Evolutionary conservation across 2,888 invertebrate species (phyloP), one percentile per base, ranked within the genome.

Genomic region (Drosophila atroscutellata): DNA sequence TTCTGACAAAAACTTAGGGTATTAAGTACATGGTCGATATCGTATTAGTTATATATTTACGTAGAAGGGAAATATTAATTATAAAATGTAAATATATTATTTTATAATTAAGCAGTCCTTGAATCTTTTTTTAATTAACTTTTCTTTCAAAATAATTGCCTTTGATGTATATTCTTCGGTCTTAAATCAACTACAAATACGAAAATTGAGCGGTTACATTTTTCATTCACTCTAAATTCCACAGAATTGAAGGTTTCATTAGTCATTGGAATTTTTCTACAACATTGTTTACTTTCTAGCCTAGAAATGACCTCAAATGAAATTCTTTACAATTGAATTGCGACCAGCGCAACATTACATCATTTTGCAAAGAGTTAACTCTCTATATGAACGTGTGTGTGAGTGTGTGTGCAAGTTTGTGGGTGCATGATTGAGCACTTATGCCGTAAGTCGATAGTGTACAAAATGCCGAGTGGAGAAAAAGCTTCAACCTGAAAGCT

Each of bases 351-450:
- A 66, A 57, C 32, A 80, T 85, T 85, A 81, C 89, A 85, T 89
- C 66, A 85, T 73, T 80, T 80, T 45, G 77, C 77, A 58, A 63
- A 60, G 20, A 67, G 82, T 89, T 77, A 67, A 87, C 49, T 74
- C 51, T 28, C 42, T n/a, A n/a, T n/a, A 24, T 36, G 20, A 45
- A 45, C n/a, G 30, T 51, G 15, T 42, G 28, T 45, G 28, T 55
- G 4, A 32, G 39, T 64, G 26, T 45, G 45, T 66, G 20, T 34
- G 54, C 64, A 34, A 20, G 39, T 56, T 50, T 70, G 55, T 78
- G 47, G 57, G 34, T 62, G 72, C 85, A 84, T 84, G 89, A 85
- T 77, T 67, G 88, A 81, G 90, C 85, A 87, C 80, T 89, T 89
- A 73, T 76, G 74, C 59, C 74, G 55, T 72, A 88, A 73, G 49